Evolutionary conservation across 2,113 vertebrate species (phyloP).

Genomic region (Stomatorhinus ivindoensis): DNA sequence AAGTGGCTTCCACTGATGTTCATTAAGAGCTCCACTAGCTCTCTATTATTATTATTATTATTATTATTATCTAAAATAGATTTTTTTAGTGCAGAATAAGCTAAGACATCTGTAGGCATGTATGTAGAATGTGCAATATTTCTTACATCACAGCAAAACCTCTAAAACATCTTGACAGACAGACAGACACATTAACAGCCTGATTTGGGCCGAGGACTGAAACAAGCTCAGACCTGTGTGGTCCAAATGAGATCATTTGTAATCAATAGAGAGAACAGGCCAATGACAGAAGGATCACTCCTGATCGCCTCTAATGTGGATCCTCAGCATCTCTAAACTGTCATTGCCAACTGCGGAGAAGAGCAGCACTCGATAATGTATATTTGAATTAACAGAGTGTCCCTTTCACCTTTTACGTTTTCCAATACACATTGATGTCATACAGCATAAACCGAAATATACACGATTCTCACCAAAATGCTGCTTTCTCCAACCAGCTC

Average conservation of each 20-base stretch:
- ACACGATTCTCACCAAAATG: background rate
- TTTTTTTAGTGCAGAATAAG: background rate
- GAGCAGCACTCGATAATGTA: background rate
- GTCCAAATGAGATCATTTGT: background rate
- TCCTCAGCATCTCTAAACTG: background rate
- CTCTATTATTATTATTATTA: background rate
- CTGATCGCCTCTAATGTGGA: background rate
- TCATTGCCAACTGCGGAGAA: background rate
- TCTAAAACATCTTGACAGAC: background rate
- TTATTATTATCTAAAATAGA: background rate
- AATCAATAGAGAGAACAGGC: background rate
- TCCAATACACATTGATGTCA: background rate
- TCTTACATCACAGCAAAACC: background rate
- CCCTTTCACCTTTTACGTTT: background rate
- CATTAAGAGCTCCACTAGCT: background rate
- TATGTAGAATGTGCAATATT: background rate
- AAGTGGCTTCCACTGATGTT: background rate
- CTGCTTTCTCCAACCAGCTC: background rate
- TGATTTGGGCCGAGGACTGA: background rate
- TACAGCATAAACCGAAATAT: background rate
- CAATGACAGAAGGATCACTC: background rate
- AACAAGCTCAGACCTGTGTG: background rate
- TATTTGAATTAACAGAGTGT: background rate
- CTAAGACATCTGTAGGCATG: background rate
- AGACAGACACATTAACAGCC: background rate